Evolutionary conservation across 2,888 invertebrate species (phyloP).

Genomic region (Mallateleia sp.): DNA sequence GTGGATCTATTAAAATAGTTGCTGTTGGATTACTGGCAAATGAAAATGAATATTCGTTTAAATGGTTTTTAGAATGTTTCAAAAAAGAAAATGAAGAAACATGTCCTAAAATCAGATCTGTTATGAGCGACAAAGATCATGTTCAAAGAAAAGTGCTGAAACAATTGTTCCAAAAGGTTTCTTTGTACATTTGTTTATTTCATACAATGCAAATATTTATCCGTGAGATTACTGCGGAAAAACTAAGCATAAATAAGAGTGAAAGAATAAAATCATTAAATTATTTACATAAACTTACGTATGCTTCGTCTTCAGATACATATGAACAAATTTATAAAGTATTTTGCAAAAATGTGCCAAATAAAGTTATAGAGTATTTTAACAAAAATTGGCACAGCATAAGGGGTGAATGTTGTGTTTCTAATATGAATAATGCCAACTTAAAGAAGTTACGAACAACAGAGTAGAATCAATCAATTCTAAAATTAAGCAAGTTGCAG

Average conservation of each 20-base stretch:
- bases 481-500: constrained; percentile 40
- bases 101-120: constrained; percentile 10
- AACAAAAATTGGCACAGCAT: constrained; percentile 48
- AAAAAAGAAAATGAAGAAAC: constrained; percentile 6
- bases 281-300: constrained; percentile 12
- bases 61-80: constrained; percentile 28
- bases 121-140: constrained; percentile 47
- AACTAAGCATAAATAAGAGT: constrained; percentile 11
- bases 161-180: constrained; percentile 9
- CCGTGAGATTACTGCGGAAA: constrained; percentile 28
- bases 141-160: constrained; percentile 15
- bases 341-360: constrained; percentile 20
- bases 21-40: neutral
- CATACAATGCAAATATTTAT: constrained; percentile 42
- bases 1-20: constrained; percentile 1
- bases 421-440: constrained; percentile 19
- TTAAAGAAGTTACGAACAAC: constrained; percentile 36
- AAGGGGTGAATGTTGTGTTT: constrained; percentile 19
- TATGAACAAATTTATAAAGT: neutral
- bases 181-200: constrained; percentile 23
- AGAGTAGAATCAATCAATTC: constrained; percentile 42
- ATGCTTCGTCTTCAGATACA: neutral
- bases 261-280: constrained; percentile 33
- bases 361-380: constrained; percentile 23
- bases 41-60: neutral